Base-by-base conservation (phyloP, 2,113 vertebrate species). In the Rutilus rutilus region DNA sequence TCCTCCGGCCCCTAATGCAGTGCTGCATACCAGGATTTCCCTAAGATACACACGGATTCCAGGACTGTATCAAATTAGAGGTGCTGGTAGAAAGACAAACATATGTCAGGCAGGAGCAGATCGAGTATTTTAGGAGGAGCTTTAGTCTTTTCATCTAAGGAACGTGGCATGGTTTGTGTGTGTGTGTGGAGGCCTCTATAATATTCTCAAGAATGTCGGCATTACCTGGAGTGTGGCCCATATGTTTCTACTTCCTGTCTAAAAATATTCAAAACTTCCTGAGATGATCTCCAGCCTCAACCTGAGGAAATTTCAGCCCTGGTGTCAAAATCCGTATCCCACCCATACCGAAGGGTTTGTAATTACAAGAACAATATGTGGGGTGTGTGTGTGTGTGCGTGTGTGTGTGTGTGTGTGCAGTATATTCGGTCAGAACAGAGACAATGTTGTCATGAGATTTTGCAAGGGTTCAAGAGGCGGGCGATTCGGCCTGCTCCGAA, bases 251-350 rank as follows among this genome's bases (percentile, higher is more conserved):
- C 39, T 78, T 92, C 91, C 89, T 86, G 90, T 89, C 89, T 91
- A 91, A 96, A 95, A 95, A 91, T 92, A 94, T 92, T 92, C 90
- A 93, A 93, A 95, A 95, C 94, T 94, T 95, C 94, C 94, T 91
- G 78, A 78, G 89, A 90, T 93, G 91, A 91, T 88, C 78, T 83
- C 73, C 71, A 80, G 87, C 83, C 85, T 86, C 89, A 84, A 81
- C 71, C 71, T 65, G 84, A 59, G 88, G 88, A 83, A 64, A 88
- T 91, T 91, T 90, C 93, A 91, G 82, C 91, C 89, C 89, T 88
- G 87, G 74, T 80, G 75, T 90, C 89, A 86, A 86, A 89, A 78
- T 80, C 62, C 74, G 19, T 23, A 77, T 78, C 89, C 89, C 87
- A 90, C 83, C 83, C 77, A 90, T 69, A 14, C 27, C 47, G 57